Percentiles rank a stretch among this genome's conserved stretches.
Evolutionary conservation across 2,113 vertebrate genomes (phyloP).

Genomic region (human (Homo sapiens)): DNA sequence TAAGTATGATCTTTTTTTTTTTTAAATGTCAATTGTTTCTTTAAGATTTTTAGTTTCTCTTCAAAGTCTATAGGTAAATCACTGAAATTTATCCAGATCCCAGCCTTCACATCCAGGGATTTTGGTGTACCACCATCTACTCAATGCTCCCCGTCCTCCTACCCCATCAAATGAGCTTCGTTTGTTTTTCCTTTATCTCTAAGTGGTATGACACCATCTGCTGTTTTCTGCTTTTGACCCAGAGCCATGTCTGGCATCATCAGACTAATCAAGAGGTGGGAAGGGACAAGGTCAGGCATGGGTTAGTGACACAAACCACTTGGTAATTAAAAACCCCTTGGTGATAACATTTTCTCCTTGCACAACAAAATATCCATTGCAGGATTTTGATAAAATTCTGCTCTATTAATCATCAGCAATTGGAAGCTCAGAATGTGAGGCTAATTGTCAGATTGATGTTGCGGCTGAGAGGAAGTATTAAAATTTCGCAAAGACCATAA

Average conservation of each 20-base stretch:
- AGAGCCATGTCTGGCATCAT: background rate
- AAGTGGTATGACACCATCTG: slow-evolving; percentile 42
- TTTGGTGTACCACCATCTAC: background rate
- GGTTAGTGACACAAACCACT: background rate
- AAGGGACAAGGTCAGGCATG: background rate
- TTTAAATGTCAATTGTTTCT: too few species aligned
- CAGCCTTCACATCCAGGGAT: background rate
- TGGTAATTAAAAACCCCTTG: background rate
- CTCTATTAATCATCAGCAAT: background rate
- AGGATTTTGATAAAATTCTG: background rate
- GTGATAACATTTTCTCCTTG: background rate
- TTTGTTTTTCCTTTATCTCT: background rate
- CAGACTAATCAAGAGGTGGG: background rate
- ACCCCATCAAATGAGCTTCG: background rate
- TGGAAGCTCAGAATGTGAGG: background rate
- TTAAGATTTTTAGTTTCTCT: background rate
- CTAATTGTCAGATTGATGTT: background rate
- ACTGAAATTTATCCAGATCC: background rate
- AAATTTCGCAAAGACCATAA: background rate
- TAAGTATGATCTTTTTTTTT: background rate
- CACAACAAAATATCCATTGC: background rate
- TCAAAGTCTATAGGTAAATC: background rate
- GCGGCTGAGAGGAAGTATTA: background rate
- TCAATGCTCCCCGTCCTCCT: too few species aligned
- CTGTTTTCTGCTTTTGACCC: background rate